Evolutionary conservation across 2,797 vertebrate species (phyloP).

Genomic region (Cygnus olor): DNA sequence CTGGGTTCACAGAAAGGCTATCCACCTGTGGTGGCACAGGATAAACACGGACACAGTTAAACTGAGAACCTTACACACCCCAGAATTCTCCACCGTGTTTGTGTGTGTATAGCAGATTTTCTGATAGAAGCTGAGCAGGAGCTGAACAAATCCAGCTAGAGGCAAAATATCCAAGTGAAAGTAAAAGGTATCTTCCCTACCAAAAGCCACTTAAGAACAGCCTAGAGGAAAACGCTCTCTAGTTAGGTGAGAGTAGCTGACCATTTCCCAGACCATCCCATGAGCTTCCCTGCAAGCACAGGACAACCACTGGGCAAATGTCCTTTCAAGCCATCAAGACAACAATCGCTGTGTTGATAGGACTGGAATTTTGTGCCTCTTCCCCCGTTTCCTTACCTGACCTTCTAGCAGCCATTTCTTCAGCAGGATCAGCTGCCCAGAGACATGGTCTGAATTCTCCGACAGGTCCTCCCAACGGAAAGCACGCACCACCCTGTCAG

Average conservation of each 20-base stretch:
- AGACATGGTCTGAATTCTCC: slow-evolving; percentile 81
- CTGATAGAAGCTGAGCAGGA: not conserved
- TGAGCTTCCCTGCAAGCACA: not conserved
- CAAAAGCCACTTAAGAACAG: not conserved
- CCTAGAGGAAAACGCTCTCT: not conserved
- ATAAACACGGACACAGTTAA: fast-evolving
- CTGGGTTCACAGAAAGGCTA: slow-evolving; percentile 93
- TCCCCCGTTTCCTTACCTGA: slow-evolving; percentile 82
- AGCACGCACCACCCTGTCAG: slow-evolving; percentile 95
- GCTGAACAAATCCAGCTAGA: not conserved
- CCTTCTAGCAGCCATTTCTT: slow-evolving; percentile 99
- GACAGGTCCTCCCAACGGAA: slow-evolving; percentile 93
- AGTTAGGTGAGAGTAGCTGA: not conserved
- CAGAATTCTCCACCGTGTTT: not conserved
- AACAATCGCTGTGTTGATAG: not conserved
- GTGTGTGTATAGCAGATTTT: not conserved
- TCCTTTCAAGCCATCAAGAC: not conserved
- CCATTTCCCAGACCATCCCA: not conserved
- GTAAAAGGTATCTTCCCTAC: not conserved
- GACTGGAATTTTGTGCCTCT: not conserved
- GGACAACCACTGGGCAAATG: not conserved
- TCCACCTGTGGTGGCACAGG: slow-evolving; percentile 84
- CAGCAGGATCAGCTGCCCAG: slow-evolving; percentile 90
- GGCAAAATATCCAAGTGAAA: not conserved
- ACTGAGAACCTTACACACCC: not conserved